A percentile compares a stretch with the other conserved stretches of the same genome.
Conservation (phyloP, 2,797 vertebrate genomes). For the Erpetoichthys calabaricus region DNA sequence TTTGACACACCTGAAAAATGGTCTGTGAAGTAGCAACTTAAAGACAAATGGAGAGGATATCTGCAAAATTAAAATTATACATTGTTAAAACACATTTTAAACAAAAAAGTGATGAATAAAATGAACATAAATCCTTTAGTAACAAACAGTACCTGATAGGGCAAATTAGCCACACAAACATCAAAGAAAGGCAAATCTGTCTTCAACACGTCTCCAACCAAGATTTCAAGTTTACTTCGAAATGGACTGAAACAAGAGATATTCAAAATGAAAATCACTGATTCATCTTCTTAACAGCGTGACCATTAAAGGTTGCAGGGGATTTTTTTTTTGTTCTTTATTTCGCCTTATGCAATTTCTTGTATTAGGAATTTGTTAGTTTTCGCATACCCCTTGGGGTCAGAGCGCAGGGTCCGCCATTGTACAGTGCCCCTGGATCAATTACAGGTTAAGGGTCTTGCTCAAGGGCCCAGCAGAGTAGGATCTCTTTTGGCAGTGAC, state of each 20-base stretch:
- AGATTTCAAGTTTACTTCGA: conserved; percentile 83
- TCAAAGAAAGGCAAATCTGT: conserved; percentile 91
- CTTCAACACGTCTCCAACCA: conserved; percentile 85
- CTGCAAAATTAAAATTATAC: conserved; percentile 39
- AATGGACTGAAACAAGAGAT: conserved; percentile 49
- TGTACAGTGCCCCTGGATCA: too few species aligned
- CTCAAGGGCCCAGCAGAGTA: too few species aligned
- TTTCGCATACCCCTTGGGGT: too few species aligned
- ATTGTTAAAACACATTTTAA: background rate
- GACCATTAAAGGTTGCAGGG: too few species aligned
- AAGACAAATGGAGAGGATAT: conserved; percentile 97
- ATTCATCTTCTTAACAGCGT: background rate
- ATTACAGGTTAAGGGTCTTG: too few species aligned
- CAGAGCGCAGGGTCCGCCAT: too few species aligned
- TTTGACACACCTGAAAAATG: conserved; percentile 79
- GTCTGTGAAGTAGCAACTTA: conserved; percentile 87
- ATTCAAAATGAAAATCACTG: background rate
- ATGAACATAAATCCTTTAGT: background rate
- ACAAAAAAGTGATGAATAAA: background rate
- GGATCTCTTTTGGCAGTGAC: too few species aligned
- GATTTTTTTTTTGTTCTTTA: too few species aligned
- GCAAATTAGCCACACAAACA: conserved; percentile 88
- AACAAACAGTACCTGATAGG: conserved; percentile 68
- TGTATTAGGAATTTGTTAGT: too few species aligned
- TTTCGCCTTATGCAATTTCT: too few species aligned